These are phyloP conservation scores for Macrochelys suwanniensis DNA, from an alignment of 2,797 vertebrate species.

Conservation along the genomic window DNA sequence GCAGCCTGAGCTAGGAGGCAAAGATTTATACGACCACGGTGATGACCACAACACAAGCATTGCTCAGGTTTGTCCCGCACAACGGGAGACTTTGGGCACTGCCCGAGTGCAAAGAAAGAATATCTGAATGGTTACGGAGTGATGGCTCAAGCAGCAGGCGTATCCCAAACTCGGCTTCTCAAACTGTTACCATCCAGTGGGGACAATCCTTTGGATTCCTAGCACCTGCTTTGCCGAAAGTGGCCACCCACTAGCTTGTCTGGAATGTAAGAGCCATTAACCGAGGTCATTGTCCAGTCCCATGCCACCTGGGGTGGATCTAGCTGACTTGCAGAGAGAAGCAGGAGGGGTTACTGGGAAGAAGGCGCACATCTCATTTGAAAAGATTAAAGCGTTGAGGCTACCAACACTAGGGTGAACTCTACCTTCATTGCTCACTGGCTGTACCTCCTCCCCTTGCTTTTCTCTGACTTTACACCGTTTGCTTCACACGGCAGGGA, in stretches of 20 bases:
- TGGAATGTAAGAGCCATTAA: not conserved
- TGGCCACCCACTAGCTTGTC: not conserved
- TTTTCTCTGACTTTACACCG: not conserved
- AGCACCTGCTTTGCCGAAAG: not conserved
- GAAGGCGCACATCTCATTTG: not conserved
- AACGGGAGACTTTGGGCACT: not conserved
- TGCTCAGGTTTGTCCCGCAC: not conserved
- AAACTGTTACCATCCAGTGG: not conserved
- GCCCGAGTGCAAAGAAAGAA: not conserved
- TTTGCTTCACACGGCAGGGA: not conserved
- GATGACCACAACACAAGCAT: fast-evolving
- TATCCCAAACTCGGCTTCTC: not conserved
- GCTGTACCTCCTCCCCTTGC: too few relatives aligned
- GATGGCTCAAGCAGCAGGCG: not conserved
- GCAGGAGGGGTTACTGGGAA: not conserved
- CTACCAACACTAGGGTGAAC: not conserved
- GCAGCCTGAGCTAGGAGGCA: not conserved
- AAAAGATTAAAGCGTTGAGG: not conserved
- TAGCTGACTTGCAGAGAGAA: not conserved
- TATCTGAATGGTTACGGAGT: not conserved
- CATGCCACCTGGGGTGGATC: not conserved
- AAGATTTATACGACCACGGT: not conserved
- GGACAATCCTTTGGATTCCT: not conserved
- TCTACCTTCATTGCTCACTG: not conserved
- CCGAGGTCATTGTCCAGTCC: not conserved